Evolutionary conservation across 2,888 invertebrate species (phyloP).

Genomic region (Hypomecis atomaria): DNA sequence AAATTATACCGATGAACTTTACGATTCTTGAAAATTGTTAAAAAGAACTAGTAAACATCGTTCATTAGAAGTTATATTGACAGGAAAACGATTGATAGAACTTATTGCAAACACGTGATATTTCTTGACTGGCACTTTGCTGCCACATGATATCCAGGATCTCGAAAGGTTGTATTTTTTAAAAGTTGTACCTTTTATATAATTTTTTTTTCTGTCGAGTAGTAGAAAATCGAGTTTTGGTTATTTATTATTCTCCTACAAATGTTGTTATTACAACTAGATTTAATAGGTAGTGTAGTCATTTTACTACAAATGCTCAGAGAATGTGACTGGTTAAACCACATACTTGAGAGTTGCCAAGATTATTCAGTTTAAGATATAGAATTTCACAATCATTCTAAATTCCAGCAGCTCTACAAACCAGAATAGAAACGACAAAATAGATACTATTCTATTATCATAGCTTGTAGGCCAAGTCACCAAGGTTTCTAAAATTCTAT

Average conservation of each 20-base stretch:
- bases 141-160: too few species aligned
- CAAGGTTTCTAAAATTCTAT: background rate
- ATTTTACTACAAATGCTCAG: constrained; percentile 2
- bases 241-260: background rate
- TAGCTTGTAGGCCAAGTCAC: constrained; percentile 4
- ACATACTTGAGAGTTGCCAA: constrained; percentile 27
- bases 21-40: too few species aligned
- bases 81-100: too few species aligned
- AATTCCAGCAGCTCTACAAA: constrained; percentile 18
- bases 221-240: background rate
- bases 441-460: constrained; percentile 1
- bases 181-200: too few species aligned
- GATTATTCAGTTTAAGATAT: constrained; percentile 21
- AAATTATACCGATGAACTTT: background rate
- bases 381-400: constrained; percentile 28
- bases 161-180: too few species aligned
- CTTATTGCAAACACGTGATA: too few species aligned
- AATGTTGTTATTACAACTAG: background rate
- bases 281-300: background rate
- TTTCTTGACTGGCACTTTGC: too few species aligned
- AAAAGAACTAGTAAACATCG: too few species aligned
- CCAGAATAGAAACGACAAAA: constrained; percentile 22
- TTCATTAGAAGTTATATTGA: too few species aligned
- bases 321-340: constrained; percentile 31
- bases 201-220: background rate